phyloP scores from a whole-genome alignment of 2,113 vertebrate species.

The Epinephelus moara region DNA sequence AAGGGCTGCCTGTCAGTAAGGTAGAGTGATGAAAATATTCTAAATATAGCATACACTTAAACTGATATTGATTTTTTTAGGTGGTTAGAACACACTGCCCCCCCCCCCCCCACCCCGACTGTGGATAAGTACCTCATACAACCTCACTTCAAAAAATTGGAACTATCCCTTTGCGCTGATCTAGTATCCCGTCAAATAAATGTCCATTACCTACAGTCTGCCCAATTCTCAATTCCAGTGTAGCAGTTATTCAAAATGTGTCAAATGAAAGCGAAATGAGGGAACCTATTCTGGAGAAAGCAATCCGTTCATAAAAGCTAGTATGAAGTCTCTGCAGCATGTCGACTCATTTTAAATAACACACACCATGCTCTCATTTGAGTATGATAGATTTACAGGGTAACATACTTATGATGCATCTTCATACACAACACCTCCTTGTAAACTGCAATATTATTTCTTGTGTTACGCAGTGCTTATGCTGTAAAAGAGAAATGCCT shows the following conservation, averaged over 20 bases:
- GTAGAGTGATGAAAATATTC: no score
- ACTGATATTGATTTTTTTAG: no score
- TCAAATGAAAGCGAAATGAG: slow-evolving; percentile 3
- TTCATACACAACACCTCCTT: background rate
- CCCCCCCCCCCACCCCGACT: no score
- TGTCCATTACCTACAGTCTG: no score
- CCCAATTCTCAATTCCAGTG: background rate
- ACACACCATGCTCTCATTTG: background rate
- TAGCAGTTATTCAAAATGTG: background rate
- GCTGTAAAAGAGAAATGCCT: slow-evolving; percentile 4
- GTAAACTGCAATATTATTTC: slow-evolving; percentile 24
- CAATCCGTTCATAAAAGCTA: background rate
- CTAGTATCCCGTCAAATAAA: background rate
- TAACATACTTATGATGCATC: slow-evolving; percentile 47
- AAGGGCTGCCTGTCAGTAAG: no score
- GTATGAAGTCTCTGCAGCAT: background rate
- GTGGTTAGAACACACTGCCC: no score
- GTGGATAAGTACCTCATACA: no score
- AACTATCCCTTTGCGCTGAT: background rate
- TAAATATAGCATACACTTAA: no score
- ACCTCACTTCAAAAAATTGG: no score
- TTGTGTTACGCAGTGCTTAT: slow-evolving; percentile 23
- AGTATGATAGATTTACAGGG: slow-evolving; percentile 10
- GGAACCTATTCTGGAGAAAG: background rate
- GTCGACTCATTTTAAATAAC: background rate